A percentile compares a stretch with the other conserved stretches of the same genome.
These are phyloP conservation scores for Prorops nasuta DNA, from an alignment of 1,140 invertebrate genomes.

Conservation along the genomic window DNA sequence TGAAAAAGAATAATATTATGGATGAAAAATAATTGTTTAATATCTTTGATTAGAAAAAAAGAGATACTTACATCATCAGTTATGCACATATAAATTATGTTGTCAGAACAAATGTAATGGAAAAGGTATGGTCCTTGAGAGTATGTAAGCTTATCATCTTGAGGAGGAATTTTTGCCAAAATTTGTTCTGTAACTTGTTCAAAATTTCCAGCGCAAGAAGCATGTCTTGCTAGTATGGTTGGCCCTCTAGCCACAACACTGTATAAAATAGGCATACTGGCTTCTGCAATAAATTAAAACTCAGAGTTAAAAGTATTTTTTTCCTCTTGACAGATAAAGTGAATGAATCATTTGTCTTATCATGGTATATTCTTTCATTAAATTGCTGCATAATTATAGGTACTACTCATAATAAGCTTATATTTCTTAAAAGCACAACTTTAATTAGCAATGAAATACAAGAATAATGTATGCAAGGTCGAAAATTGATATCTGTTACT, in stretches of 20 bases:
- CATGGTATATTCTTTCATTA: too few relatives aligned
- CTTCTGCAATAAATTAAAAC: slow-evolving; percentile 23
- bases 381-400: too few relatives aligned
- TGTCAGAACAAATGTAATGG: slow-evolving; percentile 86
- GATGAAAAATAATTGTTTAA: not conserved
- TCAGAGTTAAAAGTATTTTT: not conserved
- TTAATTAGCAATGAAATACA: too few relatives aligned
- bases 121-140: slow-evolving; percentile 90
- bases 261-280: slow-evolving; percentile 82
- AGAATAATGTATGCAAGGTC: too few relatives aligned
- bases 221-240: slow-evolving; percentile 86
- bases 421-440: too few relatives aligned
- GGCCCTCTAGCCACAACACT: slow-evolving; percentile 84
- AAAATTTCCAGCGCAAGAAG: slow-evolving; percentile 89
- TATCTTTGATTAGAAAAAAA: not conserved
- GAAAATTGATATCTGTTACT: not conserved
- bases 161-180: slow-evolving; percentile 76
- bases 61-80: slow-evolving; percentile 89
- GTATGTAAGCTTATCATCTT: slow-evolving; percentile 88
- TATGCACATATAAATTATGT: slow-evolving; percentile 89
- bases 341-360: too few relatives aligned
- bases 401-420: too few relatives aligned
- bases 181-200: slow-evolving; percentile 92
- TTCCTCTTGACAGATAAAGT: not conserved
- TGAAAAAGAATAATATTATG: slow-evolving; percentile 53